Evolutionary conservation across 2,113 vertebrate genomes (phyloP).

Genomic region (Pycnonotus jocosus): DNA sequence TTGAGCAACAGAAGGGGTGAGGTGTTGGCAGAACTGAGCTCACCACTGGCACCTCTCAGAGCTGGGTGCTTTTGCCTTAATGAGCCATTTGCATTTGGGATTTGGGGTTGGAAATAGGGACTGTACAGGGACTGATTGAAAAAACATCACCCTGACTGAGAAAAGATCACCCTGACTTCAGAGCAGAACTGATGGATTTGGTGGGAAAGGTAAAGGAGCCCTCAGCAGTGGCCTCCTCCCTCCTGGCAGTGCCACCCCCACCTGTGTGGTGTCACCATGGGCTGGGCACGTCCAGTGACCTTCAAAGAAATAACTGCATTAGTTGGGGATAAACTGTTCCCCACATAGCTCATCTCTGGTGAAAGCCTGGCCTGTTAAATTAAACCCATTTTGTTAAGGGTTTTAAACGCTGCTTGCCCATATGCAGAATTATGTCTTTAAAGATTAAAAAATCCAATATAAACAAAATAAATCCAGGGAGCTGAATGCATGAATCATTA

Average conservation of each 20-base stretch:
- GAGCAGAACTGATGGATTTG: background rate
- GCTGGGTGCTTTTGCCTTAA: background rate
- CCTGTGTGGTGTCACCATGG: background rate
- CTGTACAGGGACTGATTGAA: background rate
- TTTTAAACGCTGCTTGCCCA: conserved; percentile 54
- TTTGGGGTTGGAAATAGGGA: background rate
- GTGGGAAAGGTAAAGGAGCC: background rate
- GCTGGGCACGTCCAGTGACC: background rate
- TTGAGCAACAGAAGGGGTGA: conserved; percentile 13
- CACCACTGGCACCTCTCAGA: accelerated
- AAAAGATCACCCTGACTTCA: background rate
- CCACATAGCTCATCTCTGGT: conserved; percentile 27
- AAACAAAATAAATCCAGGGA: conserved; percentile 72
- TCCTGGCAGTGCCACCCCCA: background rate
- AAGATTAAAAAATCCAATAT: conserved; percentile 76
- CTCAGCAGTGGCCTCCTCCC: background rate
- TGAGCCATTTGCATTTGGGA: accelerated
- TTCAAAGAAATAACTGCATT: background rate
- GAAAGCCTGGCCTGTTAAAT: conserved; percentile 48
- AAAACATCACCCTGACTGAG: background rate
- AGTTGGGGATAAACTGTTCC: conserved; percentile 54
- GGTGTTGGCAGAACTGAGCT: conserved; percentile 17
- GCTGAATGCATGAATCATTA: conserved; percentile 71
- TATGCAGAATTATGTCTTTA: conserved; percentile 71
- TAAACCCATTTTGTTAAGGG: conserved; percentile 59